Conservation (phyloP, 2,113 vertebrate genomes). For the Gymnogyps californianus region DNA sequence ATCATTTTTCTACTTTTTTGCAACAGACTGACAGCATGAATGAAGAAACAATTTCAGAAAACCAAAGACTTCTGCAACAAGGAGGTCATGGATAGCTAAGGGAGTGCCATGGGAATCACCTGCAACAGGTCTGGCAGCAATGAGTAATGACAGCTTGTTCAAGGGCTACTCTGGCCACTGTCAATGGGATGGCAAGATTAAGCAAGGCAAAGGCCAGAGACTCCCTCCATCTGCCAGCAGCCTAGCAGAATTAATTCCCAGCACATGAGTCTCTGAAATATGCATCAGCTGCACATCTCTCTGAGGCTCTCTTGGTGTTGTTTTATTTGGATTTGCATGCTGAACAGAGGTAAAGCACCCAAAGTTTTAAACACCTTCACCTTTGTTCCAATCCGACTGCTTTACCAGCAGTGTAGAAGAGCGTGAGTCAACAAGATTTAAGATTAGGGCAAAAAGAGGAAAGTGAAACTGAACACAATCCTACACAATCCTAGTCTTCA, state of each 20-base stretch:
- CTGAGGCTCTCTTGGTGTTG: neutral
- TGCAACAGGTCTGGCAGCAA: neutral
- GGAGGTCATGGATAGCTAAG: neutral
- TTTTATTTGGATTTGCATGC: neutral
- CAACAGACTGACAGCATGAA: neutral
- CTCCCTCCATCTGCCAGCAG: neutral
- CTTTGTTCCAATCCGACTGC: neutral
- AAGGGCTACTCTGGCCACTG: neutral
- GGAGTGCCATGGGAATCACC: neutral
- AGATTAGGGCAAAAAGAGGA: neutral
- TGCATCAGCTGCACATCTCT: neutral
- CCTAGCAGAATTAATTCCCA: neutral
- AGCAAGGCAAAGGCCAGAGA: neutral
- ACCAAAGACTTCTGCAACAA: neutral
- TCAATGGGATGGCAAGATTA: neutral
- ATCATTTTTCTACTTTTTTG: neutral
- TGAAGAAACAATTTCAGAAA: neutral
- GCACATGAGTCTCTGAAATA: fast-evolving
- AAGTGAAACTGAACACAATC: neutral
- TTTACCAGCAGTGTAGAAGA: neutral
- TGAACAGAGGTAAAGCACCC: neutral
- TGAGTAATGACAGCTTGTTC: neutral
- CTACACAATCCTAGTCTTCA: neutral
- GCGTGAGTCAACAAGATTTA: neutral
- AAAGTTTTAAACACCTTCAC: neutral